Conservation (phyloP, 2,888 invertebrate species). For the Apomyelois bistriatella region DNA sequence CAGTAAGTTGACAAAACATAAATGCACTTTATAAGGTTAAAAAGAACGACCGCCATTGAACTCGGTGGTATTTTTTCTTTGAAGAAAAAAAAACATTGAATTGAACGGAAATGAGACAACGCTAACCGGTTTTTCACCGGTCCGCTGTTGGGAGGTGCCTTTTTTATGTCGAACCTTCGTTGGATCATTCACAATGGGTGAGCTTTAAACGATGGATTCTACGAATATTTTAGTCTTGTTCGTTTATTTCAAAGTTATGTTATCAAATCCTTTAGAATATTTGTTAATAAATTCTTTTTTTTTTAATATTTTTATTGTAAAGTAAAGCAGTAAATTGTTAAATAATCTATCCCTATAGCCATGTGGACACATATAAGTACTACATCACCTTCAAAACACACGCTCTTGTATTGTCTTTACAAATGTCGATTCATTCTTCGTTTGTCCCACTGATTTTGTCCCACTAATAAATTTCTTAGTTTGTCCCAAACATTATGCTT, state of each 20-base stretch:
- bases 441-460: no score
- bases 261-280: background rate
- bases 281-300: no score
- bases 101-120: slow-evolving; percentile 78
- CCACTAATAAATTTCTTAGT: no score
- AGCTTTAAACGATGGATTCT: background rate
- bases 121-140: slow-evolving; percentile 70
- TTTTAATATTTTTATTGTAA: no score
- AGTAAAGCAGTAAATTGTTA: no score
- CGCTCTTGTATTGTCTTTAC: no score
- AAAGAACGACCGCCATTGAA: slow-evolving; percentile 56
- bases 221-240: background rate
- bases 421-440: no score
- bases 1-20: slow-evolving; percentile 2
- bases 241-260: background rate
- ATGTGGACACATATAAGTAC: no score
- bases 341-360: no score
- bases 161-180: slow-evolving; percentile 46
- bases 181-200: slow-evolving; percentile 5
- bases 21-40: slow-evolving; percentile 26
- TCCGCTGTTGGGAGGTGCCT: slow-evolving; percentile 41
- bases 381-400: no score
- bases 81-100: slow-evolving; percentile 56
- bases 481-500: no score
- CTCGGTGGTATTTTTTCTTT: slow-evolving; percentile 61